Conservation (phyloP, 2,113 vertebrate species). For the Brienomyrus brachyistius region DNA sequence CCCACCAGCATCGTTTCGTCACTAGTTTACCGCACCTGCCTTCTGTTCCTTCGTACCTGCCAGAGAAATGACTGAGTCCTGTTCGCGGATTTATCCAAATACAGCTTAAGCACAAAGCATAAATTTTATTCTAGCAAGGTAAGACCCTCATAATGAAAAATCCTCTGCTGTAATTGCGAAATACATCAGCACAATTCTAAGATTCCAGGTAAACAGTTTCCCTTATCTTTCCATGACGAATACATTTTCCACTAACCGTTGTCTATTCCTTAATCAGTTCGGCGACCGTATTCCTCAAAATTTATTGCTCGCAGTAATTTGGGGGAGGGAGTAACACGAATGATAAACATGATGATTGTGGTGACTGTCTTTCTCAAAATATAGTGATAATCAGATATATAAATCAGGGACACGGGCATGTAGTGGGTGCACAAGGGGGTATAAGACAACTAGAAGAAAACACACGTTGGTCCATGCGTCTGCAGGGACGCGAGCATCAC, state of each 20-base stretch:
- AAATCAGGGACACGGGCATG: background rate
- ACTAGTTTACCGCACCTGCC: constrained; percentile 15
- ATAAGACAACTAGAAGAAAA: background rate
- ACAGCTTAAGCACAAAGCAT: background rate
- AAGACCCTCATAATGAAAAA: background rate
- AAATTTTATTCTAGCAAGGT: background rate
- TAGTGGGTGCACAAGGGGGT: background rate
- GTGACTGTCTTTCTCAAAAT: background rate
- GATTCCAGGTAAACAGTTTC: background rate
- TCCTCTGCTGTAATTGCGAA: background rate
- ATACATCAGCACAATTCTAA: background rate
- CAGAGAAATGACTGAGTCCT: background rate
- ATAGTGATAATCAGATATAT: background rate
- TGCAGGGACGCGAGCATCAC: background rate
- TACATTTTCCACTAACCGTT: background rate
- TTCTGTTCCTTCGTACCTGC: constrained; percentile 6
- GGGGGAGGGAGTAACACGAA: background rate
- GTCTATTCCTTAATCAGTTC: background rate
- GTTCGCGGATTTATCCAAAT: background rate
- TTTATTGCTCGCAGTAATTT: background rate
- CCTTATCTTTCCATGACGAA: constrained; percentile 15
- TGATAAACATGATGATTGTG: background rate
- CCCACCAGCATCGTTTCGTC: background rate
- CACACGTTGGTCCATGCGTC: background rate
- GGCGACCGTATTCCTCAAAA: background rate